These are phyloP conservation scores for Progne subis DNA, from an alignment of 2,113 vertebrate genomes.

Conservation along the genomic window DNA sequence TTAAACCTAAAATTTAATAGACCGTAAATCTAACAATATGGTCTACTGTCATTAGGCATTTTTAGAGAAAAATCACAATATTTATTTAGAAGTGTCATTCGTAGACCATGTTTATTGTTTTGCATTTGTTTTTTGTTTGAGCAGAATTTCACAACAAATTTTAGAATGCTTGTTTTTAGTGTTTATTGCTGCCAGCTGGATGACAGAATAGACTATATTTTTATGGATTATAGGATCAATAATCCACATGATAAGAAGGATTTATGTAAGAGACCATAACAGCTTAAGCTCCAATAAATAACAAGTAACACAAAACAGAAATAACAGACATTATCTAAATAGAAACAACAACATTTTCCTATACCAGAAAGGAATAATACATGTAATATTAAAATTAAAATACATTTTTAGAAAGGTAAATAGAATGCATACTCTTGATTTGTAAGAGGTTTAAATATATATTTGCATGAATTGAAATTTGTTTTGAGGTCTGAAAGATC, in stretches of 20 bases:
- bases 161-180: not conserved
- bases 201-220: constrained; percentile 16
- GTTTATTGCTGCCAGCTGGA: not conserved
- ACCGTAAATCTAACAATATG: not conserved
- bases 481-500: not conserved
- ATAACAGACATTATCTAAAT: not conserved
- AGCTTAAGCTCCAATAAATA: constrained; percentile 18
- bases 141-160: not conserved
- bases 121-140: not conserved
- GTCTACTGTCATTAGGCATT: not conserved
- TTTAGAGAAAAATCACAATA: not conserved
- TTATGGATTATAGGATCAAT: constrained; percentile 44
- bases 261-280: constrained; percentile 11
- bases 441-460: not conserved
- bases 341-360: not conserved
- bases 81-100: not conserved
- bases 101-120: not conserved
- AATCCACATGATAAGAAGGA: not conserved
- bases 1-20: not conserved
- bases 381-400: not conserved
- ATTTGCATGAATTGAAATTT: not conserved
- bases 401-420: not conserved
- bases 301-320: not conserved
- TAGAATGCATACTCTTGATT: not conserved
- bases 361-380: not conserved